phyloP scores from a whole-genome alignment of 2,888 invertebrate genomes.

The Spialia ferax region DNA sequence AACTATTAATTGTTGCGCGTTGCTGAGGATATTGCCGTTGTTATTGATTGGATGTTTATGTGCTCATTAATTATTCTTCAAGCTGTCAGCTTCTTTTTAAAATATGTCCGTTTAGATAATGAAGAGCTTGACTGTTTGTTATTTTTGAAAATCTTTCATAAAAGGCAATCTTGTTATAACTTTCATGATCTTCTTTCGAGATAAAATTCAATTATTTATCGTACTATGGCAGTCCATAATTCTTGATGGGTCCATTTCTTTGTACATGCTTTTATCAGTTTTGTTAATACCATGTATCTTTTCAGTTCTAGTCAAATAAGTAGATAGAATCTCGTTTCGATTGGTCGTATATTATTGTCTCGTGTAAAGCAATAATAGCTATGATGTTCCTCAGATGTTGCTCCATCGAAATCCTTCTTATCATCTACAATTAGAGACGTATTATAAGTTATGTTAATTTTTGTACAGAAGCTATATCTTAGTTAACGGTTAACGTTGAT shows the following conservation, averaged over 20 bases:
- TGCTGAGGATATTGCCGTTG: not conserved
- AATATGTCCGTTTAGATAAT: not conserved
- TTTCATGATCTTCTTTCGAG: no score
- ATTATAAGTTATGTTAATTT: constrained; percentile 2
- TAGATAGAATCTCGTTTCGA: no score
- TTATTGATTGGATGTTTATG: constrained; percentile 13
- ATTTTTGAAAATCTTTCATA: not conserved
- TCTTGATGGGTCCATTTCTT: no score
- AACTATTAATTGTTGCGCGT: not conserved
- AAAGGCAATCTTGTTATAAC: no score
- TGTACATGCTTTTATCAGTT: no score
- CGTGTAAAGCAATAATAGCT: not conserved
- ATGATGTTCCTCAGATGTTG: no score
- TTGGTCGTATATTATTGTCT: no score
- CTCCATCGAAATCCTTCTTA: not conserved
- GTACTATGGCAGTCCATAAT: no score
- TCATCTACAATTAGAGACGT: not conserved
- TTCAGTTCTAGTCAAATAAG: no score
- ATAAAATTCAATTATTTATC: no score
- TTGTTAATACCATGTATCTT: no score
- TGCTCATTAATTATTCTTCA: constrained; percentile 2
- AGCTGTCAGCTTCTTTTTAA: not conserved
- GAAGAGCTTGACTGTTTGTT: not conserved
- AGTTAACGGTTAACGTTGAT: not conserved
- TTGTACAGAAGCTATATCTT: not conserved